Evolutionary conservation across 2,888 invertebrate genomes (phyloP).

Genomic region (Drosophila phalerata): DNA sequence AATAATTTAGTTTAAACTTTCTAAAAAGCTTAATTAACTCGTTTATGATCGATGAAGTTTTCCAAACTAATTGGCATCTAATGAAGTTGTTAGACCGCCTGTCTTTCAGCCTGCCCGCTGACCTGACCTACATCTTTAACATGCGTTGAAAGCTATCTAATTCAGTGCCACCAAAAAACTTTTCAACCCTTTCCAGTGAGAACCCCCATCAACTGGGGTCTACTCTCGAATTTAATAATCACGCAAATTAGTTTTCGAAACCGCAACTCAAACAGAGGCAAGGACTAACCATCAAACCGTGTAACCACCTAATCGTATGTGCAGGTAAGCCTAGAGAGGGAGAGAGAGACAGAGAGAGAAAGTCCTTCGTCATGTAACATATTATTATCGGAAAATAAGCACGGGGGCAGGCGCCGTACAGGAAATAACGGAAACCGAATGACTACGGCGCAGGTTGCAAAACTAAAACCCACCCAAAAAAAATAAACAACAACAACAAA

Average conservation of each 20-base stretch:
- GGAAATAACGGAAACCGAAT: constrained; percentile 73
- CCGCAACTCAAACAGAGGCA: constrained; percentile 62
- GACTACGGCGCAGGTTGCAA: constrained; percentile 64
- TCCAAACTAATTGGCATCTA: constrained; percentile 61
- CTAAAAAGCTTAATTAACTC: constrained; percentile 39
- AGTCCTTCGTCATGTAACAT: constrained; percentile 62
- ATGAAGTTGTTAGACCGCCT: constrained; percentile 57
- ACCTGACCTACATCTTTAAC: constrained; percentile 46
- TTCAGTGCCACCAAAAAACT: constrained; percentile 34
- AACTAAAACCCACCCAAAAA: constrained; percentile 52
- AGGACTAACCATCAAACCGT: constrained; percentile 25
- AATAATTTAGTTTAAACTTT: constrained; percentile 32
- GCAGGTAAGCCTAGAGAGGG: neutral
- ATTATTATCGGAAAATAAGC: constrained; percentile 77
- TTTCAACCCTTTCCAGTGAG: constrained; percentile 14
- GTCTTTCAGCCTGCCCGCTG: constrained; percentile 3
- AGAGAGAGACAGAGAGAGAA: neutral
- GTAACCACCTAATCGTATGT: constrained; percentile 52
- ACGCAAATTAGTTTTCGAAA: constrained; percentile 77
- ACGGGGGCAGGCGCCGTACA: constrained; percentile 50
- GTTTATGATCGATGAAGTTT: constrained; percentile 58
- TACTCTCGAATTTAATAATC: constrained; percentile 72
- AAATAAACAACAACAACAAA: constrained; percentile 11
- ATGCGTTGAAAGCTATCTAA: constrained; percentile 47
- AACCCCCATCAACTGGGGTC: constrained; percentile 6